Evolutionary conservation across 2,888 invertebrate species (phyloP), one percentile per base, ranked within the genome.

Genomic region (Periphyllus acericola): DNA sequence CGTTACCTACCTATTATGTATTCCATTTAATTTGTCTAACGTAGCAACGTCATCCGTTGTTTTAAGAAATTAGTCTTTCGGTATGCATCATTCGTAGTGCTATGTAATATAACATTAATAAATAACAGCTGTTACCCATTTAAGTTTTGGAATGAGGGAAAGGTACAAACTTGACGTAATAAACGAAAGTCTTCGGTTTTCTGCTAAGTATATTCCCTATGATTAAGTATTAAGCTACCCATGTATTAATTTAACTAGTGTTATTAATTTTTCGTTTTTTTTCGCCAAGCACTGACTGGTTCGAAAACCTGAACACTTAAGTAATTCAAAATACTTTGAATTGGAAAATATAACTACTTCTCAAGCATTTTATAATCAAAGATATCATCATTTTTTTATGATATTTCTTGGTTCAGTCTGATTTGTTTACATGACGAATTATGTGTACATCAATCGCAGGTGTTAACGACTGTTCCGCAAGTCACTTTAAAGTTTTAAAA

Each of bases 121-220:
- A 60, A 8, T 68, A 68, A 68, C 68, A 68, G 11, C 40, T 40
- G 29, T 29, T 36, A 66, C 29, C 40, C 19, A 40, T 46, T 29
- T 46, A 36, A 72, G 72, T 74, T 34, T 36, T n/a, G 55, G 34
- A 52, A 72, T 36, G 11, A 83, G 83, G 29, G 55, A 83, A 83
- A 83, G 74, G 74, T 55, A n/a, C 21, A 71, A 29, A 68, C 5
- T 36, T n/a, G 34, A 83, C 74, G 83, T 83, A 83, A 83, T 74
- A 83, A 83, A 74, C 83, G 74, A 83, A 83, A 83, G 83, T 83
- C 74, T 83, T 83, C n/a, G 36, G 4, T 60, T 40, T 29, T 32
- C 71, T 71, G 29, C 71, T 29, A 8, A 25, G 14, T 55, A 34
- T 60, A 8, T 34, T 34, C 34, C 34, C 9, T 52, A 55, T 46